Evolutionary conservation across 2,113 vertebrate species (phyloP), one percentile per base, ranked within the genome.

Genomic region (Girardinichthys multiradiatus): DNA sequence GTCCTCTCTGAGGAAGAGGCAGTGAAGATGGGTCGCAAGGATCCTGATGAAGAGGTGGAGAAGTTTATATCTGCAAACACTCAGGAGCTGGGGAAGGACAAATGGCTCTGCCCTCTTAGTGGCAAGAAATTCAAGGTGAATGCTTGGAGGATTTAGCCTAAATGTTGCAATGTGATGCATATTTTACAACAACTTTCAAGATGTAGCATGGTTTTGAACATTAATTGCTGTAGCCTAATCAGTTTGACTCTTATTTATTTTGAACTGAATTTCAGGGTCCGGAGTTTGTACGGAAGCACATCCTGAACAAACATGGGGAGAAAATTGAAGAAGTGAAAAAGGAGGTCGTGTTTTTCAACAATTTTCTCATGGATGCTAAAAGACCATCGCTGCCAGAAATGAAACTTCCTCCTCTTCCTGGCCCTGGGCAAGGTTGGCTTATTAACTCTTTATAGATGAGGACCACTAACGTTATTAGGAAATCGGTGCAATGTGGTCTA

Each of bases 261-360:
- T 1, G 59, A 67, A 80, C 58, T 0, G 9, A 58, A 33, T 72
- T 73, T 13, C 72, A 98, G 97, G 97, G 97, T 11, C 96, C 96
- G 0, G 97, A 98, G 84, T 98, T 98, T 90, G 97, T 98, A 10
- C 95, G 95, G 24, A 98, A 98, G 59, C 97, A 98, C 86, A 97
- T 98, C 74, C 94, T 97, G 84, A 98, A 98, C 83, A 98, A 98
- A 85, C 97, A 98, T 0, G 94, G 94, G 0, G 96, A 98, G 77
- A 98, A 98, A 89, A 97, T 98, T 42, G 96, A 97, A 77, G 97
- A 97, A 84, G 97, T 98, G 26, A 96, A 96, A 88, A 97, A 97
- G 80, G 97, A 98, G 72, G 97, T 98, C 8, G 45, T 90, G 0
- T 98, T 98, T 74, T 98, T 98, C 70, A 98, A 98, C 86, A 97